Conservation (phyloP, 2,113 vertebrate genomes). For the Hydrolagus affinis region DNA sequence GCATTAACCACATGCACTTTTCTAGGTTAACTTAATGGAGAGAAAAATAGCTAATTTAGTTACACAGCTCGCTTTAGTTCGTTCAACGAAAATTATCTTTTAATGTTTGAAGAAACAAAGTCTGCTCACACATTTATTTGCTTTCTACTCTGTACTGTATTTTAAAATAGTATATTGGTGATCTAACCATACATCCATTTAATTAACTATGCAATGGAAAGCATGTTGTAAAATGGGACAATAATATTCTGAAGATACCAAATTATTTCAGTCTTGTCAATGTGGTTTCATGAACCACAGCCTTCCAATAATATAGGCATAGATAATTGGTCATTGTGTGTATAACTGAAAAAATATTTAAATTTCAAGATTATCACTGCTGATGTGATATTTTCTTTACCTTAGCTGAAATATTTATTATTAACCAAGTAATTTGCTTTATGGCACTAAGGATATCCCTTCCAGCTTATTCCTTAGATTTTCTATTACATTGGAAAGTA, state of each 20-base stretch:
- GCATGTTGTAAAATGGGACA: background rate
- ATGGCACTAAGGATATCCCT: background rate
- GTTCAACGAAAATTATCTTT: background rate
- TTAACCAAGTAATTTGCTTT: background rate
- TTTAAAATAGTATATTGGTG: background rate
- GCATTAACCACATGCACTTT: background rate
- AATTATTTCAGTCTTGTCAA: background rate
- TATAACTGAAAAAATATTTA: background rate
- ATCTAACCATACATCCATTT: background rate
- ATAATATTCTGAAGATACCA: background rate
- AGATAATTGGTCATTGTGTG: background rate
- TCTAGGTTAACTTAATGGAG: background rate
- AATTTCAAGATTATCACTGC: background rate
- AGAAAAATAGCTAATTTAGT: background rate
- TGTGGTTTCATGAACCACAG: background rate
- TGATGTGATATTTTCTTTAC: slow-evolving; percentile 7
- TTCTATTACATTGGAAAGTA: no score
- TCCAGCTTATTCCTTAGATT: background rate
- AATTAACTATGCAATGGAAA: background rate
- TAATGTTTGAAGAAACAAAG: background rate
- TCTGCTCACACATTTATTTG: background rate
- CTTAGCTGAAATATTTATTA: background rate
- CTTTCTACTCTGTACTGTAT: background rate
- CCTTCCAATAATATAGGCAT: background rate
- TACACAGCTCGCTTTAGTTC: no score